Percentiles rank a stretch among this genome's conserved stretches.
Conservation (phyloP, 2,113 vertebrate genomes). For the Geococcyx californianus region DNA sequence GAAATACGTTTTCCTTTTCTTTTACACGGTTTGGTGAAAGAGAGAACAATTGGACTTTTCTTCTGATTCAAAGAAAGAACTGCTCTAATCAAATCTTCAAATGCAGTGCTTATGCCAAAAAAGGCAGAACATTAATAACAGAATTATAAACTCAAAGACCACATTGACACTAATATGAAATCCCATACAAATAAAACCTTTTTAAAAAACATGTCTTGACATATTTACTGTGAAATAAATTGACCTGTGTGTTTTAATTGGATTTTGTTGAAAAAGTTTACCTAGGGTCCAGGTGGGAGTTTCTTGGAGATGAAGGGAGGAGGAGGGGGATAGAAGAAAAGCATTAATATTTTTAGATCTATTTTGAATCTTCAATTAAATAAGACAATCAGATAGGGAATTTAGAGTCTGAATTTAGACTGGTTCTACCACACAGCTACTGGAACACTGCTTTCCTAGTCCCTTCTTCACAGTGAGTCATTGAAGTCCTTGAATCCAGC, state of each 20-base stretch:
- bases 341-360: not conserved
- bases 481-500: not conserved
- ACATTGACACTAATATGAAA: not conserved
- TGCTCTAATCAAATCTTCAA: not conserved
- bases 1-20: not conserved
- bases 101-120: not conserved
- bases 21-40: not conserved
- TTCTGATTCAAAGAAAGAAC: not conserved
- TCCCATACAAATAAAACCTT: not conserved
- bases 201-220: not conserved
- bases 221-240: not conserved
- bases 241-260: not conserved
- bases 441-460: not conserved
- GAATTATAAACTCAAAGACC: not conserved
- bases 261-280: not conserved
- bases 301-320: not conserved
- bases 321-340: not conserved
- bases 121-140: not conserved
- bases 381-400: not conserved
- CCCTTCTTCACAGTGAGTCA: not conserved
- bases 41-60: not conserved
- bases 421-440: accelerated
- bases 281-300: not conserved
- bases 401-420: not conserved
- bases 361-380: not conserved